Percentiles rank a stretch among this genome's conserved stretches.
Conservation (phyloP, 2,113 vertebrate species). For the Salvelinus namaycush region DNA sequence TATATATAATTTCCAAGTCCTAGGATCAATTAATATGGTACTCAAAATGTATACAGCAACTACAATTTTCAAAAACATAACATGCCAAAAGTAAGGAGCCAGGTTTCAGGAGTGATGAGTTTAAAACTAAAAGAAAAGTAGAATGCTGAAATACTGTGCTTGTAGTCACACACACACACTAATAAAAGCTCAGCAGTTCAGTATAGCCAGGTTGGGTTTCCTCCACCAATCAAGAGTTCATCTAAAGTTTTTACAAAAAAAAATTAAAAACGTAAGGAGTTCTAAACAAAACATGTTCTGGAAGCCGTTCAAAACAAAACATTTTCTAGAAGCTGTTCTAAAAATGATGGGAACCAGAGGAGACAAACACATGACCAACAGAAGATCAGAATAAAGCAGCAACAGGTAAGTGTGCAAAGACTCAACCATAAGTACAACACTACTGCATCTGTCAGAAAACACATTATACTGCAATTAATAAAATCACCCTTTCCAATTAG, state of each 20-base stretch:
- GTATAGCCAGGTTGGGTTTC: neutral
- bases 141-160: neutral
- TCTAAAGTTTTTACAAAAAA: neutral
- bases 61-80: too few relatives aligned
- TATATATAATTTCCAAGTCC: too few relatives aligned
- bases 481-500: neutral
- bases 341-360: too few relatives aligned
- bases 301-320: too few relatives aligned
- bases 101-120: neutral
- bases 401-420: slow-evolving; percentile 6
- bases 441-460: slow-evolving; percentile 12
- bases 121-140: neutral
- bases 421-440: slow-evolving; percentile 5
- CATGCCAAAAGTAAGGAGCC: too few relatives aligned
- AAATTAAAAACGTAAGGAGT: too few relatives aligned
- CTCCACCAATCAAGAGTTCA: neutral
- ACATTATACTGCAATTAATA: slow-evolving; percentile 22
- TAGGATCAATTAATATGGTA: too few relatives aligned
- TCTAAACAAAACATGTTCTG: too few relatives aligned
- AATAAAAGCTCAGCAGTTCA: neutral
- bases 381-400: slow-evolving; percentile 9
- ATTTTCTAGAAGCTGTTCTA: too few relatives aligned
- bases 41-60: too few relatives aligned
- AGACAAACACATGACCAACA: slow-evolving; percentile 1
- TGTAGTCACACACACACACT: neutral